Conservation (phyloP, 2,113 vertebrate genomes). For the Tenrec ecaudatus region DNA sequence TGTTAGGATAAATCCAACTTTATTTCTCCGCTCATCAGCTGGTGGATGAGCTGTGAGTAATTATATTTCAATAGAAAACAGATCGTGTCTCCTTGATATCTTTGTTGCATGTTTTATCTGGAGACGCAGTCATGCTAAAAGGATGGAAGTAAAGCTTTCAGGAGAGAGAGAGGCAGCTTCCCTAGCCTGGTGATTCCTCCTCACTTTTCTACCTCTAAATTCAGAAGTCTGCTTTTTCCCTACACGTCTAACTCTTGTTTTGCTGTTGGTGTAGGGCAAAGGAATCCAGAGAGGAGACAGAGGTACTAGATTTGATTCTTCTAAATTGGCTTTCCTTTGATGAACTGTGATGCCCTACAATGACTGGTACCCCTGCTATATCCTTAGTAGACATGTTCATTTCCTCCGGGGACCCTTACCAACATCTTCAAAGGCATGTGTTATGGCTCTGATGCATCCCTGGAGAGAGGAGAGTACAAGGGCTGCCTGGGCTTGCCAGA, state of each 20-base stretch:
- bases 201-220: too few relatives aligned
- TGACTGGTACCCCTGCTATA: neutral
- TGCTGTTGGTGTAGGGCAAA: neutral
- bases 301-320: neutral
- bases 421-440: neutral
- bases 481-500: neutral
- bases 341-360: neutral
- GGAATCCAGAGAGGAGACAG: neutral
- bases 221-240: neutral
- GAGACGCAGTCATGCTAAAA: neutral
- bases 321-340: neutral
- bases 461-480: neutral
- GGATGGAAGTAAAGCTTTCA: neutral
- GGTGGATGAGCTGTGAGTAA: neutral
- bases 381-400: neutral
- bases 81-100: neutral
- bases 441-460: neutral
- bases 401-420: neutral
- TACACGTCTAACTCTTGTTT: neutral
- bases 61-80: neutral
- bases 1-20: too few relatives aligned
- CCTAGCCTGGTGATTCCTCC: too few relatives aligned
- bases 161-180: neutral
- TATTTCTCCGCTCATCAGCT: too few relatives aligned
- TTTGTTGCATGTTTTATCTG: neutral